Evolutionary conservation across 2,797 vertebrate genomes (phyloP), one percentile per base, ranked within the genome.

Genomic region (Periparus ater): DNA sequence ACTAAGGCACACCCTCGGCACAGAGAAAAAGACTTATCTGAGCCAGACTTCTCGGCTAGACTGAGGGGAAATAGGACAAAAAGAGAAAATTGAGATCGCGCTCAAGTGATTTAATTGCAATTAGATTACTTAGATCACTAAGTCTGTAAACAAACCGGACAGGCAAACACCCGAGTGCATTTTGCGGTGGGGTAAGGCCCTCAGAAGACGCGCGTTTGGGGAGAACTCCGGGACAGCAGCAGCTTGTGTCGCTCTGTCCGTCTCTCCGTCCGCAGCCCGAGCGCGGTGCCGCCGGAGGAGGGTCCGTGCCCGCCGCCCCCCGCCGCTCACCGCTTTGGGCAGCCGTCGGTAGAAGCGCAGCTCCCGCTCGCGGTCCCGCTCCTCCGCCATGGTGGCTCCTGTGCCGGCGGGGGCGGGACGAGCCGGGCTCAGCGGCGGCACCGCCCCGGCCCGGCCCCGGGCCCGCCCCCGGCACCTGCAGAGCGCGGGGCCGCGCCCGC

Each of bases 321-420:
- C 66, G n/a, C 47, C 81, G 34, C 93, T 94, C 90, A 92, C 93
- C 90, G 50, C 89, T 55, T 89, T 89, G 53, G 93, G 89, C 71
- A 94, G 86, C 36, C 15, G 62, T 26, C 82, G 82, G 82, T 92
- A 92, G 57, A 92, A 89, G 18, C n/a, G 3, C 40, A 48, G 70
- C 70, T 84, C 80, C 20, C 19, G 80, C n/a, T 48, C 13, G 12
- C 48, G 5, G 11, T 40, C 38, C 45, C 51, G 34, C 51, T 53
- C 38, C 4, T 55, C 72, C 61, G 93, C 93, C 89, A 94, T 94
- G 50, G 30, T 17, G 27, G 10, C 23, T 11, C 11, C 40, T 3
- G 10, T 27, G 23, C 63, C 30, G 34, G 18, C 9, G 34, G 17
- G 34, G 68, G 30, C 38, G 38, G 48, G 34, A 18, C 27, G 15